Conservation (phyloP, 2,888 invertebrate species). For the Diogma glabrata region DNA sequence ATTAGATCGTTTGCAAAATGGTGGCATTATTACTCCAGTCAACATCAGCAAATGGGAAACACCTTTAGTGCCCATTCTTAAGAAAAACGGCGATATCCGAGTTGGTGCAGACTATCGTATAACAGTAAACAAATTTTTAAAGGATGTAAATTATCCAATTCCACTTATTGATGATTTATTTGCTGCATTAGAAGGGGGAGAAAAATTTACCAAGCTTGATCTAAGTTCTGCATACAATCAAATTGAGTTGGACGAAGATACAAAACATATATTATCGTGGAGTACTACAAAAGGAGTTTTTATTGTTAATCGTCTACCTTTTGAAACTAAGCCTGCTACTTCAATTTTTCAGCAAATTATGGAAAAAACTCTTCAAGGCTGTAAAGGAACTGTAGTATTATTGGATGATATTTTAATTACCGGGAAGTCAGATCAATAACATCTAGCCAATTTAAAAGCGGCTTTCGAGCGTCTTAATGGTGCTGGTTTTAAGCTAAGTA, state of each 20-base stretch:
- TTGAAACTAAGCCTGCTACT: neutral
- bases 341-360: neutral
- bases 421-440: neutral
- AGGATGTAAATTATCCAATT: neutral
- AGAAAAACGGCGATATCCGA: neutral
- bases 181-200: no score
- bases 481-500: no score
- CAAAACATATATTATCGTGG: no score
- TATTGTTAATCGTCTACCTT: no score
- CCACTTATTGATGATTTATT: no score
- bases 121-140: neutral
- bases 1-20: neutral
- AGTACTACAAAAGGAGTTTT: no score
- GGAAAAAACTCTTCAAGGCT: neutral
- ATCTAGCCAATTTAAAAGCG: no score
- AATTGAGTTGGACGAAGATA: neutral
- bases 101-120: neutral
- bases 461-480: no score
- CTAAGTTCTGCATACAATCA: neutral
- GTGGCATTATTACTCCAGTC: neutral
- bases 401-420: neutral
- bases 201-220: no score
- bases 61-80: neutral
- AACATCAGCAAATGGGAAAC: neutral
- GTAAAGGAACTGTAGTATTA: neutral